These are phyloP conservation scores for Polymixis lichenea DNA, from an alignment of 2,888 invertebrate species.

Conservation along the genomic window DNA sequence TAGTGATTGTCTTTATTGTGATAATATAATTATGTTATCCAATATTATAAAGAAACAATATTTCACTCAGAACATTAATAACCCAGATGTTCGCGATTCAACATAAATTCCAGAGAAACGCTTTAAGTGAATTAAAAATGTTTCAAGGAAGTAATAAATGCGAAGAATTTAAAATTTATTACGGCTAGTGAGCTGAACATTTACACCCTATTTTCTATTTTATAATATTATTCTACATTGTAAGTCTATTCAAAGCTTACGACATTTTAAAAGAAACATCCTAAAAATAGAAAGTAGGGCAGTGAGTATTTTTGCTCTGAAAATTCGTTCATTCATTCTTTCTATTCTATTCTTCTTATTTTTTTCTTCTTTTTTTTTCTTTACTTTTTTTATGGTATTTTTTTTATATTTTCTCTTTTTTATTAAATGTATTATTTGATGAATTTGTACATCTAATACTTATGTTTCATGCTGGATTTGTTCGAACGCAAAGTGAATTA, in stretches of 20 bases:
- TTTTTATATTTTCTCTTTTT: too few species aligned
- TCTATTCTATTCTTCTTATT: too few species aligned
- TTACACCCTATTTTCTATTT: conserved; percentile 30
- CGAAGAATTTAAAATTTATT: conserved; percentile 53
- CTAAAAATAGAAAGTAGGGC: neutral
- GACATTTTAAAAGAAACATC: neutral
- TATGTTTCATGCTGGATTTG: neutral
- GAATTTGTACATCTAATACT: neutral
- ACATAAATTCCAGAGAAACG: conserved; percentile 51
- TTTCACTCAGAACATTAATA: conserved; percentile 47
- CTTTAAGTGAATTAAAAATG: conserved; percentile 56
- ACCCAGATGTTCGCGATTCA: conserved; percentile 54
- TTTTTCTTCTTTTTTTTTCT: too few species aligned
- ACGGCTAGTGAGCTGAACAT: conserved; percentile 21
- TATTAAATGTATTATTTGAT: too few species aligned
- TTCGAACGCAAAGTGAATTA: neutral
- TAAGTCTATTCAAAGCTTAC: neutral
- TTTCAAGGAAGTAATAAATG: conserved; percentile 54
- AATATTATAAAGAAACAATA: conserved; percentile 27
- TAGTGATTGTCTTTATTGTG: neutral
- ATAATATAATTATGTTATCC: neutral
- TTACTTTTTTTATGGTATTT: too few species aligned
- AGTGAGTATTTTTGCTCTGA: neutral
- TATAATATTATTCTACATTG: neutral
- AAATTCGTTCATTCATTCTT: too few species aligned